Evolutionary conservation across 2,797 vertebrate genomes (phyloP).

Genomic region (Emydoidea blandingii): DNA sequence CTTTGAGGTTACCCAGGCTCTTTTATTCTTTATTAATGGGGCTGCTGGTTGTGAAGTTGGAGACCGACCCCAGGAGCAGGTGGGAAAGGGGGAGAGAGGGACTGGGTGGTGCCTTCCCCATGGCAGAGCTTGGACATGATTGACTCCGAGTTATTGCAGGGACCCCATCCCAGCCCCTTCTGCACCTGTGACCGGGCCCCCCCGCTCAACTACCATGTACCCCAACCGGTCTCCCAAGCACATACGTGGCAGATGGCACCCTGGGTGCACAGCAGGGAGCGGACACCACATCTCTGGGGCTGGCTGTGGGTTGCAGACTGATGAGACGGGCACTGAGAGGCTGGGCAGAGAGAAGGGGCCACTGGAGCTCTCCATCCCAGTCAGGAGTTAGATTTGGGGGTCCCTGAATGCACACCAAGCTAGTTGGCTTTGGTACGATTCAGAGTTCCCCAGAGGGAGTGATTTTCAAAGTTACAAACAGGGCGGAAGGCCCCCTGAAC

Average conservation of each 20-base stretch:
- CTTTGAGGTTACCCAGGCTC: neutral
- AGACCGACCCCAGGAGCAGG: neutral
- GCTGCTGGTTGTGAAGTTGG: neutral
- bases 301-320: fast-evolving
- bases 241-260: fast-evolving
- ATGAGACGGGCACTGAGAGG: neutral
- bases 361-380: neutral
- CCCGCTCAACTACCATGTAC: neutral
- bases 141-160: fast-evolving
- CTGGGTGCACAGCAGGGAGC: neutral
- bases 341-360: neutral
- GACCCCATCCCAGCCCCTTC: neutral
- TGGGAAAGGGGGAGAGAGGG: neutral
- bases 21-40: neutral
- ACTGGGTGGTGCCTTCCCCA: neutral
- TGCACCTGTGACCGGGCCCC: fast-evolving
- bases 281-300: fast-evolving
- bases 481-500: neutral
- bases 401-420: neutral
- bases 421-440: neutral
- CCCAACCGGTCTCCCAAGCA: fast-evolving
- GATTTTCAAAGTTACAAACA: neutral
- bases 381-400: neutral
- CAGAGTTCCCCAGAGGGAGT: neutral
- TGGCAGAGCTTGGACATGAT: neutral